Percentiles rank a stretch among this genome's conserved stretches.
phyloP scores from a whole-genome alignment of 64 coral and sea anemone species.

The Pocillopora damicornis region DNA sequence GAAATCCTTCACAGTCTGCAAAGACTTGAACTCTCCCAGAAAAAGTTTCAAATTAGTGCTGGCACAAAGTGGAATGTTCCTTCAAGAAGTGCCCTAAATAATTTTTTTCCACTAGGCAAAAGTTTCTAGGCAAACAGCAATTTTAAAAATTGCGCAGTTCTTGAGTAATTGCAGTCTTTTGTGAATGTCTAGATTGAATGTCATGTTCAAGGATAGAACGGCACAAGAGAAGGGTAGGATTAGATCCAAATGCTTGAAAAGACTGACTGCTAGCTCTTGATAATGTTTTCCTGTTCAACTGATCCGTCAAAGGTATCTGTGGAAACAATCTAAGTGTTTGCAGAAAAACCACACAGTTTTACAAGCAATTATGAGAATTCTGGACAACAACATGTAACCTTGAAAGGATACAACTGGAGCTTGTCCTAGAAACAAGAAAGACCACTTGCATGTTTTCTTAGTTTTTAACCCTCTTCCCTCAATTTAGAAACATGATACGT shows the following conservation, averaged over 20 bases:
- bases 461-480: not conserved
- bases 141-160: conserved; percentile 39
- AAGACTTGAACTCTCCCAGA: conserved; percentile 39
- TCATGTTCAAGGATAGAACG: conserved; percentile 34
- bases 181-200: conserved; percentile 22
- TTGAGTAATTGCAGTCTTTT: conserved; percentile 23
- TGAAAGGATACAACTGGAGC: not conserved
- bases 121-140: conserved; percentile 33
- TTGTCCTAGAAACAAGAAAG: not conserved
- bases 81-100: conserved; percentile 35
- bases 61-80: conserved; percentile 28
- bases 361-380: conserved; percentile 7
- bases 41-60: not conserved
- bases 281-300: conserved; percentile 7
- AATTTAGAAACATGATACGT: not conserved
- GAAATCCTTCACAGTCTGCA: conserved; percentile 20
- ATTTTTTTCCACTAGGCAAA: conserved; percentile 38
- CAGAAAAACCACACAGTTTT: conserved; percentile 41
- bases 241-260: conserved; percentile 51
- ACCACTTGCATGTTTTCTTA: not conserved
- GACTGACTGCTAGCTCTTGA: conserved; percentile 22
- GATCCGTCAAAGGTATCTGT: conserved; percentile 7
- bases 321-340: conserved; percentile 48
- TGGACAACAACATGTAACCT: not conserved
- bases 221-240: conserved; percentile 16